Conservation (phyloP, 1,140 invertebrate genomes). For the Drosophila nigrodunni region DNA sequence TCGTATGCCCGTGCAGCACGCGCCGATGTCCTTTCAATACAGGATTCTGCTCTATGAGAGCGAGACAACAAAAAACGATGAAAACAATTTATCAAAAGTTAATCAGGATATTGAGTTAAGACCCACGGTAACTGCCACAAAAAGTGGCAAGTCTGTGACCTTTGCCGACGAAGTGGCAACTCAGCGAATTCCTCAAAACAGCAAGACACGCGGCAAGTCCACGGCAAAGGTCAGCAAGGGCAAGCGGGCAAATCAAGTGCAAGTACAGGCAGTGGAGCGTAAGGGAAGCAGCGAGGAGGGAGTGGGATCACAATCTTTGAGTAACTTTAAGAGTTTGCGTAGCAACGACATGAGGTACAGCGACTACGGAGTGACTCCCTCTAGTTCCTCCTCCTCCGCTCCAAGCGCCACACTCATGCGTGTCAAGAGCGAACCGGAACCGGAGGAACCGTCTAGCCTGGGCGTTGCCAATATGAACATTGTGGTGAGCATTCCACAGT, state of each 20-base stretch:
- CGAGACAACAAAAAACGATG: constrained; percentile 60
- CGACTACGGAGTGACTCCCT: constrained; percentile 49
- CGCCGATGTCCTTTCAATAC: constrained; percentile 80
- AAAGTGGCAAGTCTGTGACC: constrained; percentile 59
- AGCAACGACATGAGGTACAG: constrained; percentile 82
- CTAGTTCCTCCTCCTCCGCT: neutral
- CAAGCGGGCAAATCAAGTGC: constrained; percentile 36
- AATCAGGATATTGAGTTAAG: constrained; percentile 62
- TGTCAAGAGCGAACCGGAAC: constrained; percentile 63
- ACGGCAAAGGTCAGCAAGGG: constrained; percentile 28
- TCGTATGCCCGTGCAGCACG: constrained; percentile 49
- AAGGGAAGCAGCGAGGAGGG: constrained; percentile 15
- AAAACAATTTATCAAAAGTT: constrained; percentile 67
- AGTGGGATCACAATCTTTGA: constrained; percentile 23
- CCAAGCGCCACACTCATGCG: constrained; percentile 15
- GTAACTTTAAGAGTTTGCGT: constrained; percentile 79
- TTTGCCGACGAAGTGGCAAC: constrained; percentile 64
- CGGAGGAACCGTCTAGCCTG: constrained; percentile 21
- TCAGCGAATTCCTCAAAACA: constrained; percentile 18
- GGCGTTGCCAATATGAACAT: constrained; percentile 60
- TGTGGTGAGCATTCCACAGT: constrained; percentile 79
- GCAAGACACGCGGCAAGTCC: constrained; percentile 28
- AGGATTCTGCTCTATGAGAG: constrained; percentile 70
- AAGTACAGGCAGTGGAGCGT: constrained; percentile 32
- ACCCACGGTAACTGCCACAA: constrained; percentile 30